Percentiles rank a stretch among this genome's conserved stretches.
Evolutionary conservation across 1,140 invertebrate species (phyloP).

Genomic region (Agraylea sexmaculata): DNA sequence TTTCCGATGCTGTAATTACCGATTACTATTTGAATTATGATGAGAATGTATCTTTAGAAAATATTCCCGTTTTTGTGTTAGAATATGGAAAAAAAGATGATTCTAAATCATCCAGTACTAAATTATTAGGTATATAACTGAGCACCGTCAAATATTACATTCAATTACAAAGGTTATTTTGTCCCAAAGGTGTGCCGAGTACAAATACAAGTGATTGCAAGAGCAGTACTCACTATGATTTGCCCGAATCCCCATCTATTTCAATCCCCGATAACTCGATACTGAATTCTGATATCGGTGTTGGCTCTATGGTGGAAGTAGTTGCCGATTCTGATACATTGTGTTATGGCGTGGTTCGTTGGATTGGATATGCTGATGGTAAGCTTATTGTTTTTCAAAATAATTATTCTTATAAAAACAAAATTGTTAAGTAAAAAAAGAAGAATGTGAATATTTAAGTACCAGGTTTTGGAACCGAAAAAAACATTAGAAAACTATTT

Average conservation of each 20-base stretch:
- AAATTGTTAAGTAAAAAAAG: no score
- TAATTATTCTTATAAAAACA: no score
- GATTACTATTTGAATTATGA: slow-evolving; percentile 21
- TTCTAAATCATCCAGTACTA: no score
- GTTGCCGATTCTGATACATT: slow-evolving; percentile 43
- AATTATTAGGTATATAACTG: no score
- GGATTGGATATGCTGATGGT: slow-evolving; percentile 67
- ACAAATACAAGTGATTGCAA: slow-evolving; percentile 13
- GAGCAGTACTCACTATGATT: slow-evolving; percentile 11
- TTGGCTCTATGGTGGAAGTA: slow-evolving; percentile 67
- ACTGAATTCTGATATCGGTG: slow-evolving; percentile 43
- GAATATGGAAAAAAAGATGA: slow-evolving; percentile 16
- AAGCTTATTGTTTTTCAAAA: slow-evolving; percentile 40
- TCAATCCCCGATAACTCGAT: slow-evolving; percentile 17
- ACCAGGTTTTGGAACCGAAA: no score
- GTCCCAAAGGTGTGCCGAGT: slow-evolving; percentile 15
- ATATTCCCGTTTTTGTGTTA: slow-evolving; percentile 20
- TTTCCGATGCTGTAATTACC: slow-evolving; percentile 14
- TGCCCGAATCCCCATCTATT: slow-evolving; percentile 12
- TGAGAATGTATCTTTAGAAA: slow-evolving; percentile 13
- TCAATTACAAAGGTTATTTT: no score
- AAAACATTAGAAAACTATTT: no score
- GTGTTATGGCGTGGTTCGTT: slow-evolving; percentile 72
- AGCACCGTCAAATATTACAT: no score
- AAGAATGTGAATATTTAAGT: no score